These are phyloP conservation scores for Halyomorpha halys DNA, from an alignment of 1,140 invertebrate species.

Conservation along the genomic window DNA sequence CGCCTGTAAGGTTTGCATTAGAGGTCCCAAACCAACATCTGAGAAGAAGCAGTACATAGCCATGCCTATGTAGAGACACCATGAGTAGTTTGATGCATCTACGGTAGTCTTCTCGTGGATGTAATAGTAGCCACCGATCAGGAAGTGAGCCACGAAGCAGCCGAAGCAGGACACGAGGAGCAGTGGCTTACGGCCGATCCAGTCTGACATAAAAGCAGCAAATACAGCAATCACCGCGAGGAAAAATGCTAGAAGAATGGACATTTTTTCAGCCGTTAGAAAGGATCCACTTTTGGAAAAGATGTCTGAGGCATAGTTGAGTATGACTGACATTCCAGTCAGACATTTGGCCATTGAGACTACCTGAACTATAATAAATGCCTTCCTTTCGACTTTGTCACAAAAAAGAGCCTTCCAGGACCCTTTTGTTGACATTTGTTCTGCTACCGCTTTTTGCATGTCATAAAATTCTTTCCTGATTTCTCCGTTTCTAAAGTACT, in stretches of 20 bases:
- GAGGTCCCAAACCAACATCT: constrained; percentile 38
- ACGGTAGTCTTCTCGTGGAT: constrained; percentile 20
- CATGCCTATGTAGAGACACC: constrained; percentile 35
- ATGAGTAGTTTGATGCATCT: constrained; percentile 27
- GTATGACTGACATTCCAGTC: no score
- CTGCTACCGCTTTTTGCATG: constrained; percentile 15
- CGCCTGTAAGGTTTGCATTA: constrained; percentile 38
- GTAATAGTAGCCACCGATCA: constrained; percentile 22
- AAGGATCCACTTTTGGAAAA: no score
- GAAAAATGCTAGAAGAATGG: constrained; percentile 22
- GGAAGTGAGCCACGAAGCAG: constrained; percentile 7
- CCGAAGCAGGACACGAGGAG: constrained; percentile 34
- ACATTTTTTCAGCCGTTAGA: no score
- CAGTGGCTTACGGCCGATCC: constrained; percentile 36
- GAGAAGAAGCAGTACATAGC: constrained; percentile 36
- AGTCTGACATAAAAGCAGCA: constrained; percentile 34
- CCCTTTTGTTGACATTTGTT: constrained; percentile 17
- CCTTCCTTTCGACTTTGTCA: constrained; percentile 19
- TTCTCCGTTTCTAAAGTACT: constrained; percentile 23
- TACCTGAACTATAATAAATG: neutral
- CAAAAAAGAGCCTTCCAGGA: constrained; percentile 22
- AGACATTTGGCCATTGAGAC: neutral
- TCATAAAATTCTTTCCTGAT: constrained; percentile 25
- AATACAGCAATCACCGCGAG: constrained; percentile 33
- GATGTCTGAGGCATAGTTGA: no score